Evolutionary conservation across 92 coral and sea anemone genomes (phyloP).

Genomic region (Hydrozoanthus gracilis): DNA sequence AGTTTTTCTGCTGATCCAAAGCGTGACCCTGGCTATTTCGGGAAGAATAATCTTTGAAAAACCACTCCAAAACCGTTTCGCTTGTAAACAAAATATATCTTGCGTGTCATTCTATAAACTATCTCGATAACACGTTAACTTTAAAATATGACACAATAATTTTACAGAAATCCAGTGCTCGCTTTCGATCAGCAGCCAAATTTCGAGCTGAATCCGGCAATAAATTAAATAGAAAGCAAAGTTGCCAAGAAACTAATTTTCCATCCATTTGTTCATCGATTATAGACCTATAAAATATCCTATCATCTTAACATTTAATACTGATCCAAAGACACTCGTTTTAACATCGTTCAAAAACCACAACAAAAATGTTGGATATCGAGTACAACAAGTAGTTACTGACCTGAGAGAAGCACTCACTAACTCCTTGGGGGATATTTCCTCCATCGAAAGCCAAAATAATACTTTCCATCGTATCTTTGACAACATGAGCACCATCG

Average conservation of each 20-base stretch:
- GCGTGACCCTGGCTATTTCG: constrained; percentile 30
- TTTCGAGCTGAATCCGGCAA: background rate
- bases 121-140: background rate
- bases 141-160: background rate
- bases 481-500: constrained; percentile 75
- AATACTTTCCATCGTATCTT: constrained; percentile 87
- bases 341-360: background rate
- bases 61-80: constrained; percentile 18
- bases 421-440: constrained; percentile 78
- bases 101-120: background rate
- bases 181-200: background rate
- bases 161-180: background rate
- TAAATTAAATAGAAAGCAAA: background rate
- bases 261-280: background rate
- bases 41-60: background rate
- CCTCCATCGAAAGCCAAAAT: constrained; percentile 94
- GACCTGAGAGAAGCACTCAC: constrained; percentile 88
- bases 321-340: background rate
- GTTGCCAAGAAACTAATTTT: background rate
- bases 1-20: background rate
- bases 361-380: background rate
- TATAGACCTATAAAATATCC: background rate
- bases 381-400: background rate
- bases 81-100: background rate
- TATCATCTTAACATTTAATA: background rate